Evolutionary conservation across 2,797 vertebrate genomes (phyloP).

Genomic region (Acrossocheilus fasciatus): DNA sequence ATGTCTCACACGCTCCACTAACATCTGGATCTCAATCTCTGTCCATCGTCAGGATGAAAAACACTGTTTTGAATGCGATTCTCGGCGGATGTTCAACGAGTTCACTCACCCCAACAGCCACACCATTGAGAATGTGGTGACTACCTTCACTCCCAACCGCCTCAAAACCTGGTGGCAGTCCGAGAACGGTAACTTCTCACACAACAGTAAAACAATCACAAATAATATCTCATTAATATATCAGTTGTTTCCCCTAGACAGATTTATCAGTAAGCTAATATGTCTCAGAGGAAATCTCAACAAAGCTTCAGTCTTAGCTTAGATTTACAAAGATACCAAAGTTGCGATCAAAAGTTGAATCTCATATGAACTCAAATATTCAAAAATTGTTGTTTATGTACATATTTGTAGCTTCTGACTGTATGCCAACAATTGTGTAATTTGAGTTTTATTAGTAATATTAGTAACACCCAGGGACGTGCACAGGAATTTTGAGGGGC

Average conservation of each 20-base stretch:
- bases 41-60: constrained; percentile 77
- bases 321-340: not conserved
- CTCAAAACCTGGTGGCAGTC: constrained; percentile 93
- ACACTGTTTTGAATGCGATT: constrained; percentile 84
- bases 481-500: no score
- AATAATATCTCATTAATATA: not conserved
- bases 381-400: no score
- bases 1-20: constrained; percentile 20
- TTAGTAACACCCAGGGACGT: not conserved
- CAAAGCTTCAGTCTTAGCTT: not conserved
- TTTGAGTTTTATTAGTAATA: not conserved
- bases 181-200: constrained; percentile 79
- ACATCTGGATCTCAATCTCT: constrained; percentile 41
- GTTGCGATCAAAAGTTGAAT: not conserved
- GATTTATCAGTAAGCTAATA: not conserved
- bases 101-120: constrained; percentile 80
- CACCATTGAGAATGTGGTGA: constrained; percentile 88
- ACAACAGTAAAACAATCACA: not conserved
- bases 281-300: not conserved
- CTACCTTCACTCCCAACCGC: constrained; percentile 86
- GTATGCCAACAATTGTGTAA: not conserved
- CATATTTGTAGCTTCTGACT: not conserved
- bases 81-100: constrained; percentile 77
- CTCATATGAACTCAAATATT: not conserved
- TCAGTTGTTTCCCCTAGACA: not conserved